Evolutionary conservation across 2,888 invertebrate genomes (phyloP), one percentile per base, ranked within the genome.

Genomic region (Rhodophaea formosa): DNA sequence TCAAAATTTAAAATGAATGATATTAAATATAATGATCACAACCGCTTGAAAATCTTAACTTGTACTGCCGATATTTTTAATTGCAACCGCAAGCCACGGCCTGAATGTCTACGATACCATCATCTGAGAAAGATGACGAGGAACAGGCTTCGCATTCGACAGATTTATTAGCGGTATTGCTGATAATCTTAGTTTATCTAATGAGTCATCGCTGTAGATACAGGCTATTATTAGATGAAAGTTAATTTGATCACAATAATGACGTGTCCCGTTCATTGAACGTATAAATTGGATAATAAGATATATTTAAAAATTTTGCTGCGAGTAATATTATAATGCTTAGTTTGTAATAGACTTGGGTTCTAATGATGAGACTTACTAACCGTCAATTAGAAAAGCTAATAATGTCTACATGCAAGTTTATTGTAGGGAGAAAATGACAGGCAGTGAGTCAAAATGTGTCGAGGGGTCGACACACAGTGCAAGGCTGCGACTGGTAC

Each of bases 401-500:
- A 63, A 62, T 57, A 62, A 63, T 57, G 61, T 67, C 60, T 59
- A 65, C 69, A 65, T 67, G 63, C 59, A 66, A 62, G 64, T 71
- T 74, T 71, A 71, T 69, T 58, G 64, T 66, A 73, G 75, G 79
- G 77, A 66, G 71, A 67, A 69, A 66, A 70, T 69, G 59, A 59
- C 59, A 61, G 54, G 54, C 59, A 70, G 68, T 64, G 63, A 68
- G 67, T 62, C 59, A 35, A 70, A 75, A 72, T 67, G 64, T 73
- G 70, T 66, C 60, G 67, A 75, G 75, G 85, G 86, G 83, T 23
- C 72, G 78, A 71, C 69, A 71, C 69, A 72, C 60, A 63, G 88
- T 84, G 70, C 80, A 63, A 60, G 71, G 71, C 67, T 62, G 80
- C 75, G 72, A 81, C 84, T 74, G 89, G 86, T 66, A 88, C 87